Conservation (phyloP, 2,797 vertebrate species). For the Acanthiza pusilla region DNA sequence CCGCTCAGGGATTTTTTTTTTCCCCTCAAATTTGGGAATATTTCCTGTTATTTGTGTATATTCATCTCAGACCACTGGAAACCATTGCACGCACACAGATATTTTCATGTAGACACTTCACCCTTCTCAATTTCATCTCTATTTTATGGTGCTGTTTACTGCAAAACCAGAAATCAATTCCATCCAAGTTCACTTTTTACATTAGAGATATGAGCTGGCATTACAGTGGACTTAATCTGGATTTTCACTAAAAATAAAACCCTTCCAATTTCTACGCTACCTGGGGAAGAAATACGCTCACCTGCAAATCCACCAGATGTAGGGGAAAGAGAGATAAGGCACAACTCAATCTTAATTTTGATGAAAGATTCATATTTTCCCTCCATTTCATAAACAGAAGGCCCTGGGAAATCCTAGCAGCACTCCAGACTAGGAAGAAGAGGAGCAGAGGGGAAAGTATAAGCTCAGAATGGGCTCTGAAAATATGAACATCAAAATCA, state of each 20-base stretch:
- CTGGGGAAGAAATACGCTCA: neutral
- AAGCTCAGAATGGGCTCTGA: neutral
- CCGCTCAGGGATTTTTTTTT: neutral
- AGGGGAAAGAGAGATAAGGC: neutral
- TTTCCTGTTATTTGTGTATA: neutral
- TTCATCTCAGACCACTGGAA: neutral
- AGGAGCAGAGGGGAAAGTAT: neutral
- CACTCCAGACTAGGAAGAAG: neutral
- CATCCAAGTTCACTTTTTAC: neutral
- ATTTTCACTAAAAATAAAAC: neutral
- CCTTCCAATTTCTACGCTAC: neutral
- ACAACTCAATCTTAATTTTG: neutral
- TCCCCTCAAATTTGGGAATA: neutral
- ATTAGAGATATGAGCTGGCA: neutral
- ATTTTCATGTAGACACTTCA: neutral
- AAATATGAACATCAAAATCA: neutral
- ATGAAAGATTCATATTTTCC: neutral
- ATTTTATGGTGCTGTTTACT: neutral
- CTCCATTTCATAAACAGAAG: neutral
- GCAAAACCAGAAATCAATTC: neutral
- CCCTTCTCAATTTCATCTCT: neutral
- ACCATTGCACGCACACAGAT: accelerated
- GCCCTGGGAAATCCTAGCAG: neutral
- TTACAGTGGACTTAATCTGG: neutral
- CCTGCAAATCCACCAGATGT: neutral